phyloP scores from a whole-genome alignment of 1,140 invertebrate species.

The Bathynomus jamesi region DNA sequence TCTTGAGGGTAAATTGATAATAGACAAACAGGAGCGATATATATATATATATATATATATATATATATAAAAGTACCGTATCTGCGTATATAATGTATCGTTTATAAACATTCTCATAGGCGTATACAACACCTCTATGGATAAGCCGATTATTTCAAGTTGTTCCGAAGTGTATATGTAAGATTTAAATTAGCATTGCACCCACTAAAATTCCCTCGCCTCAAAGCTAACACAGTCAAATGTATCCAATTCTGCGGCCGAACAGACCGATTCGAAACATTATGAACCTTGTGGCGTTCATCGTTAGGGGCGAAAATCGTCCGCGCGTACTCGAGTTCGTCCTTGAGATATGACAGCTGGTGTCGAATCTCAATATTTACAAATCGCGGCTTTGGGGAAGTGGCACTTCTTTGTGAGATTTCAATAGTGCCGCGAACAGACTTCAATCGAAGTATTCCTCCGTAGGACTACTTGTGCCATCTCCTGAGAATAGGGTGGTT shows the following conservation, averaged over 20 bases:
- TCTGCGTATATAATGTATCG: too few species aligned
- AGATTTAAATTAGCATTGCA: not conserved
- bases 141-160: not conserved
- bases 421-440: too few species aligned
- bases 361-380: not conserved
- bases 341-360: not conserved
- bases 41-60: too few species aligned
- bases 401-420: not conserved
- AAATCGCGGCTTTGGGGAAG: not conserved
- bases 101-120: not conserved
- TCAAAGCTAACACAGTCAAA: not conserved
- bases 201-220: too few species aligned
- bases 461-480: too few species aligned
- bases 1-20: too few species aligned
- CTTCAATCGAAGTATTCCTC: too few species aligned
- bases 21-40: too few species aligned
- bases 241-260: not conserved
- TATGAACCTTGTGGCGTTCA: not conserved
- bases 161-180: not conserved
- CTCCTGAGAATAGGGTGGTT: too few species aligned
- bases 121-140: not conserved
- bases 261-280: not conserved
- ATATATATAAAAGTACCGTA: too few species aligned
- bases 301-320: not conserved
- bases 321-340: not conserved